Conservation (phyloP, 2,113 vertebrate species). For the Rhinogobius similis region DNA sequence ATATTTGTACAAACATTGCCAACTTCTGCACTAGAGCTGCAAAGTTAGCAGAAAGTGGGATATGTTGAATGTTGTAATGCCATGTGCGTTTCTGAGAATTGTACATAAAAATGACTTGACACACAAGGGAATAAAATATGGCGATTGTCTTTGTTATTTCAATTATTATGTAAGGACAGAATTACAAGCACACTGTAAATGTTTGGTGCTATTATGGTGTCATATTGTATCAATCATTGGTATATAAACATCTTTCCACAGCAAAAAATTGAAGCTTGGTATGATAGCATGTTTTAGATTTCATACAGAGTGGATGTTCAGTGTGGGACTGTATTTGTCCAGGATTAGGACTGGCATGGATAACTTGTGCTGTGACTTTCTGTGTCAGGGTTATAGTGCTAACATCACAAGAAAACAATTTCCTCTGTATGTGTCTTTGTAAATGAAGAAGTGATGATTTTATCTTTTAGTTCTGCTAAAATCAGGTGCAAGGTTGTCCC, state of each 20-base stretch:
- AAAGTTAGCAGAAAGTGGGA: constrained; percentile 29
- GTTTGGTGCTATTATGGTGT: no score
- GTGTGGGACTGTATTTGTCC: background rate
- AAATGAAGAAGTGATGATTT: constrained; percentile 40
- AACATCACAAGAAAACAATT: background rate
- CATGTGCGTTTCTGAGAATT: background rate
- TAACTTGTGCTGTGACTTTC: background rate
- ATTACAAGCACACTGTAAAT: no score
- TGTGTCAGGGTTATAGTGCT: background rate
- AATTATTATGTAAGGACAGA: no score
- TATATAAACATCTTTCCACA: background rate
- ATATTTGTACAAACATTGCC: constrained; percentile 63
- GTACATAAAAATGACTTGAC: background rate
- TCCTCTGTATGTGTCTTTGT: constrained; percentile 17
- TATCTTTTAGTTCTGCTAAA: constrained; percentile 11
- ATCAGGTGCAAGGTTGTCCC: constrained; percentile 37
- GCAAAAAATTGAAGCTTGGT: background rate
- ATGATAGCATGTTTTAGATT: background rate
- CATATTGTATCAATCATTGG: no score
- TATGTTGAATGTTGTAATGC: background rate
- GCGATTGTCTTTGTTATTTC: background rate
- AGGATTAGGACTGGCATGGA: background rate
- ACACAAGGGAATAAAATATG: background rate
- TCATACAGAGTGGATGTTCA: background rate
- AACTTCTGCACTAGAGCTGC: constrained; percentile 44